These are phyloP conservation scores for Lampropteryx suffumata DNA, from an alignment of 2,888 invertebrate genomes.

Conservation along the genomic window DNA sequence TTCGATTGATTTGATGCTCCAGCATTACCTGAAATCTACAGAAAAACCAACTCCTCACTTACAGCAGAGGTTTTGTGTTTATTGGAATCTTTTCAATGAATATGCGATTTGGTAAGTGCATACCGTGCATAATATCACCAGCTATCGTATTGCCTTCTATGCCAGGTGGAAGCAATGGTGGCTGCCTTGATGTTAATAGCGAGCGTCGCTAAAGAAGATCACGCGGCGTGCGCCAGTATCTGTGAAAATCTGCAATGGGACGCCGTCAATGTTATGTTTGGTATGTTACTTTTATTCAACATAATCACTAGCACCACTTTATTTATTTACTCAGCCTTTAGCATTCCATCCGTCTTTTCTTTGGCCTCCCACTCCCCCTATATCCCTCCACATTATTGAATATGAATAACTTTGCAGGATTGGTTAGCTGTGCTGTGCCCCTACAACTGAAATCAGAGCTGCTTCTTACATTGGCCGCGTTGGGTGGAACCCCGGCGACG, in stretches of 20 bases:
- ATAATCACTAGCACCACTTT: too few relatives aligned
- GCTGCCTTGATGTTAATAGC: constrained; percentile 91
- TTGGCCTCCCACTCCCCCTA: too few relatives aligned
- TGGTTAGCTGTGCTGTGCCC: constrained; percentile 94
- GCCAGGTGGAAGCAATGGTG: constrained; percentile 90
- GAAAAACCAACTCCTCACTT: too few relatives aligned
- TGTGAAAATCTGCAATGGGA: constrained; percentile 96
- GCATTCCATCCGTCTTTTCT: neutral
- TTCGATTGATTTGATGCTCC: too few relatives aligned
- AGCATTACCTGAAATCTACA: too few relatives aligned
- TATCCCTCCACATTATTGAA: neutral
- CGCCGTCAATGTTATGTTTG: constrained; percentile 89
- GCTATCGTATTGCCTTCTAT: neutral
- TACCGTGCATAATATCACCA: too few relatives aligned
- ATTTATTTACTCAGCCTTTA: too few relatives aligned
- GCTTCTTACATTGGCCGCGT: constrained; percentile 88
- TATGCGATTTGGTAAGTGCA: too few relatives aligned
- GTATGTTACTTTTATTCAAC: constrained; percentile 45
- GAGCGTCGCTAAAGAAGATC: constrained; percentile 90
- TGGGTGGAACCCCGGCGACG: constrained; percentile 90
- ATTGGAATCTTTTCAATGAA: too few relatives aligned
- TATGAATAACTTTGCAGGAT: constrained; percentile 66
- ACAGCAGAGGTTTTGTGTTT: too few relatives aligned
- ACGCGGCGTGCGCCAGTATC: constrained; percentile 90
- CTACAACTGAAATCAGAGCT: constrained; percentile 93